A percentile compares a stretch with the other conserved stretches of the same genome.
Conservation (phyloP, 23 tunicate genomes). For the Diplosoma virens region DNA sequence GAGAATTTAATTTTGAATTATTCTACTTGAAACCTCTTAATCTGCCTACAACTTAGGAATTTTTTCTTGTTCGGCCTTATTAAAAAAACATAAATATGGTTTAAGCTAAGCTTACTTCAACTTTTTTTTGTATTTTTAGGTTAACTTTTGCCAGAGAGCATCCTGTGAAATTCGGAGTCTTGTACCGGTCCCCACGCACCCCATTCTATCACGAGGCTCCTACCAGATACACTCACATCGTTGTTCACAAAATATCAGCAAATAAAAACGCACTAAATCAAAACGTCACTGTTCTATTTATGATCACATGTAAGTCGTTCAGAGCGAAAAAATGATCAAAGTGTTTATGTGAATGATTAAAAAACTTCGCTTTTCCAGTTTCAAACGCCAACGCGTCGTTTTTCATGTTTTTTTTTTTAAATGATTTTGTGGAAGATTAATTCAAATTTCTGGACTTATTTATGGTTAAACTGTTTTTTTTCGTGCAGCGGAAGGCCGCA, state of each 20-base stretch:
- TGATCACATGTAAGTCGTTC: constrained; percentile 46
- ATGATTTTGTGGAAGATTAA: not conserved
- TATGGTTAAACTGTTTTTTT: not conserved
- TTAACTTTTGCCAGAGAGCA: constrained; percentile 31
- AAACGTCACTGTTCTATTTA: constrained; percentile 26
- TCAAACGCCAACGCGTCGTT: not conserved
- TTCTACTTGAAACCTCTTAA: no score
- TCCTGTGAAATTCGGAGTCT: constrained; percentile 56
- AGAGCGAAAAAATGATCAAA: no score
- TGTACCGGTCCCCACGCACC: constrained; percentile 30
- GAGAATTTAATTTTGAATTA: no score
- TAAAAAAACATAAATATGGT: not conserved
- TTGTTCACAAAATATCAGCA: constrained; percentile 32
- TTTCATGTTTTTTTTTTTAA: not conserved
- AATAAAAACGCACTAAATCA: constrained; percentile 12
- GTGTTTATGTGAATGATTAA: not conserved
- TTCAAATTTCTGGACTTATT: no score
- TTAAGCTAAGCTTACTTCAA: not conserved
- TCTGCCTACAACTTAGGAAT: no score
- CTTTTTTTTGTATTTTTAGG: constrained; percentile 5
- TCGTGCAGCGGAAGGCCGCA: constrained; percentile 23
- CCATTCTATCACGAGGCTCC: constrained; percentile 40
- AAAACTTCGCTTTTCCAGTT: not conserved
- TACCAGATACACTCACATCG: constrained; percentile 39
- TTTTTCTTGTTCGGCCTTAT: no score